Evolutionary conservation across 2,797 vertebrate genomes (phyloP).

Genomic region (Sphaeramia orbicularis): DNA sequence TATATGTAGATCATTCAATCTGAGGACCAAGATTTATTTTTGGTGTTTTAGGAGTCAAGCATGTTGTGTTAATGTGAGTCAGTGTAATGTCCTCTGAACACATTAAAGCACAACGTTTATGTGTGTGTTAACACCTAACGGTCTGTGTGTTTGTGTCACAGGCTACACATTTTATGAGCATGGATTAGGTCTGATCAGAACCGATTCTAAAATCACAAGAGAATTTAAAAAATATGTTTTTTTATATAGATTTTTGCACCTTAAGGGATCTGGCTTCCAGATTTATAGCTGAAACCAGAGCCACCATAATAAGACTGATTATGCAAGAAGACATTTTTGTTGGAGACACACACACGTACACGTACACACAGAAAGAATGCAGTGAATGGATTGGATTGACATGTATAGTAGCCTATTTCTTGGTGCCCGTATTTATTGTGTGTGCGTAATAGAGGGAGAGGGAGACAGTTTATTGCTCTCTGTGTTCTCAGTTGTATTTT

Average conservation of each 20-base stretch:
- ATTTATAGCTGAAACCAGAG: constrained; percentile 39
- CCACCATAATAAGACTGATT: constrained; percentile 35
- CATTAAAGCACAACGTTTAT: too few relatives aligned
- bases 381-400: constrained; percentile 54
- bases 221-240: constrained; percentile 17
- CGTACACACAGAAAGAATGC: constrained; percentile 11
- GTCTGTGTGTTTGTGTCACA: constrained; percentile 2
- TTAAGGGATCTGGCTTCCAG: constrained; percentile 5
- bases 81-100: not conserved
- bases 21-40: too few relatives aligned
- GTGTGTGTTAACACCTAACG: not conserved
- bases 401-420: constrained; percentile 64
- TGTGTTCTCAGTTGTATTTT: constrained; percentile 55
- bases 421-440: constrained; percentile 61
- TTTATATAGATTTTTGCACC: constrained; percentile 19
- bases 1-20: too few relatives aligned
- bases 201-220: constrained; percentile 35
- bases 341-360: constrained; percentile 9
- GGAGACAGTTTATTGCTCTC: constrained; percentile 42
- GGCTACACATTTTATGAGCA: constrained; percentile 4
- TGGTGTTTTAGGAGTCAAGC: too few relatives aligned
- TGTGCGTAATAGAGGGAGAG: constrained; percentile 14
- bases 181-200: constrained; percentile 13
- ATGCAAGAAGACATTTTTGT: constrained; percentile 26
- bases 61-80: not conserved